Conservation (phyloP, 1,140 invertebrate genomes). For the Anastrepha obliqua region DNA sequence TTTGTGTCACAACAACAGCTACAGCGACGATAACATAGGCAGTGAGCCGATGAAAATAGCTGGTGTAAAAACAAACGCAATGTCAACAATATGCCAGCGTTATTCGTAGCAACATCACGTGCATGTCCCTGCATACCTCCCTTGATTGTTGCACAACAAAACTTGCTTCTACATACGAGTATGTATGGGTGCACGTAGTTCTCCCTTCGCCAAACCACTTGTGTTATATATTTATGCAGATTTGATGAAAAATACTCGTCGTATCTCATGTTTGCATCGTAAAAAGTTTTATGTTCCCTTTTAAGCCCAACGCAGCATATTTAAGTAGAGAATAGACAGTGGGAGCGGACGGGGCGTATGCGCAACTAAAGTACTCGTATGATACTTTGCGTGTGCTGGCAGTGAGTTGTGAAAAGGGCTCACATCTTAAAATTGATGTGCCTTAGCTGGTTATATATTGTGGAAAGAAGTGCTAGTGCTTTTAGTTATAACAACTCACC, state of each 20-base stretch:
- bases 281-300: constrained; percentile 48
- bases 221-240: constrained; percentile 9
- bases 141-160: neutral
- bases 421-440: neutral
- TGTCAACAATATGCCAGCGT: constrained; percentile 2
- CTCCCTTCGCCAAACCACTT: neutral
- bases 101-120: neutral
- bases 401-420: neutral
- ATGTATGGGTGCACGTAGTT: too few species aligned
- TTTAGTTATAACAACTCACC: neutral
- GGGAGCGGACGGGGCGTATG: neutral
- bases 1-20: constrained; percentile 34
- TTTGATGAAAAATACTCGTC: constrained; percentile 4
- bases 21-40: neutral
- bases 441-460: neutral
- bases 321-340: neutral
- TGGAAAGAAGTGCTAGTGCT: neutral
- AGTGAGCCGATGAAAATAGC: constrained; percentile 23
- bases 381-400: neutral
- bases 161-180: neutral
- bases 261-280: constrained; percentile 46
- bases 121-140: neutral
- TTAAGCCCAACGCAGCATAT: constrained; percentile 32
- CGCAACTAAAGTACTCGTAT: neutral
- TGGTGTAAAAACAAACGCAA: constrained; percentile 19